These are phyloP conservation scores for Lycia hirtaria DNA, from an alignment of 2,888 invertebrate species.

Conservation along the genomic window DNA sequence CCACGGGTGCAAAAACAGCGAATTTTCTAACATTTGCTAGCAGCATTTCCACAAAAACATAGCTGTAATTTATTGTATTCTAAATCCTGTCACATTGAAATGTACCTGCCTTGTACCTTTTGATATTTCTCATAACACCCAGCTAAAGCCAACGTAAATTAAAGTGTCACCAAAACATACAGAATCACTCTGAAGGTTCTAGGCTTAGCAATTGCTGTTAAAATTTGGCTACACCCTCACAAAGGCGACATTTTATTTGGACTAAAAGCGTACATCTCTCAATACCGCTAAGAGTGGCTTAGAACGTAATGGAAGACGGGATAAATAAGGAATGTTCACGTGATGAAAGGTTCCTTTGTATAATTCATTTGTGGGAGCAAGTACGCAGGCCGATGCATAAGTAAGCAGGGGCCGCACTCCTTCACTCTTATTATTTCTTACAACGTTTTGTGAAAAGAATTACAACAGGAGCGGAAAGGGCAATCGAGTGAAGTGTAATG, in stretches of 20 bases:
- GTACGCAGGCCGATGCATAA: conserved; percentile 48
- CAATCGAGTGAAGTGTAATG: conserved; percentile 23
- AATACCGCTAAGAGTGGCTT: conserved; percentile 44
- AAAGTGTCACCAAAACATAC: not conserved
- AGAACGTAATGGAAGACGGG: conserved; percentile 52
- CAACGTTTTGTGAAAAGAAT: conserved; percentile 22
- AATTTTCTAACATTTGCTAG: no score
- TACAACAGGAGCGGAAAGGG: conserved; percentile 9
- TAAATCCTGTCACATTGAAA: not conserved
- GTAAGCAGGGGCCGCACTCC: conserved; percentile 42
- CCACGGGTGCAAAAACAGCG: no score
- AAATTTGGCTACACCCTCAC: conserved; percentile 21
- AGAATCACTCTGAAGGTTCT: not conserved
- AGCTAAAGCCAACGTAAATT: conserved; percentile 5
- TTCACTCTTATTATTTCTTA: conserved; percentile 32
- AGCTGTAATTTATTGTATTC: no score
- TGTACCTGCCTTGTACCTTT: not conserved
- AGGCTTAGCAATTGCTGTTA: conserved; percentile 1
- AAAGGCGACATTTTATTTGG: conserved; percentile 45
- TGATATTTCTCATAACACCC: not conserved
- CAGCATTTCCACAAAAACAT: no score
- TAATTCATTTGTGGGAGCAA: conserved; percentile 56
- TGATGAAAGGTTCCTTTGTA: conserved; percentile 52
- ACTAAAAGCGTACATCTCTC: conserved; percentile 46
- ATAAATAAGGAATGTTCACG: conserved; percentile 55